phyloP scores from a whole-genome alignment of 2,113 vertebrate species.

The Scartelaos histophorus region DNA sequence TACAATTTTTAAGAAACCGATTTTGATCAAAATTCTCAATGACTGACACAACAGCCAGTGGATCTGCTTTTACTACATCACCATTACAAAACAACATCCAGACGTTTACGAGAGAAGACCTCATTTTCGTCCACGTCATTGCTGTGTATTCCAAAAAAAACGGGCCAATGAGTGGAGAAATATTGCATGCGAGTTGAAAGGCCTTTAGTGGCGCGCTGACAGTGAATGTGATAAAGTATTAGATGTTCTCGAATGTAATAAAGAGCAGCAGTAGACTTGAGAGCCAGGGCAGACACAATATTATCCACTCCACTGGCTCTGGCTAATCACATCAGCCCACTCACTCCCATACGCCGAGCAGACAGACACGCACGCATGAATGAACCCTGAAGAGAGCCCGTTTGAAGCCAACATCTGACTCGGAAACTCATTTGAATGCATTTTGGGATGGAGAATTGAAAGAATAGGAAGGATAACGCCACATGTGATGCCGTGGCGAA shows the following conservation, averaged over 20 bases:
- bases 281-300: constrained; percentile 57
- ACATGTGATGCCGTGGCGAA: background rate
- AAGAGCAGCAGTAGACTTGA: constrained; percentile 46
- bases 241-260: constrained; percentile 55
- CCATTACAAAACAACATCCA: background rate
- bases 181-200: constrained; percentile 3
- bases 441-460: constrained; percentile 14
- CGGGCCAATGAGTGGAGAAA: background rate
- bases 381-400: constrained; percentile 31
- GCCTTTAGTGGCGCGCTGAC: constrained; percentile 12
- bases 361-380: constrained; percentile 52
- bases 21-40: background rate
- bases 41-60: background rate
- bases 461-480: constrained; percentile 5
- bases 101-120: background rate
- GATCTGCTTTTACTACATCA: background rate
- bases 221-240: constrained; percentile 33
- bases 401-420: constrained; percentile 51
- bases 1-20: background rate
- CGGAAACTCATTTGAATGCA: constrained; percentile 40
- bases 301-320: constrained; percentile 69
- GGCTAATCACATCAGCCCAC: constrained; percentile 69
- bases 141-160: background rate
- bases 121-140: background rate
- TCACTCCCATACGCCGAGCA: constrained; percentile 31